Percentiles rank a stretch among this genome's conserved stretches.
These are phyloP conservation scores for Astreopora myriophthalma DNA, from an alignment of 64 coral and sea anemone species.

Conservation along the genomic window DNA sequence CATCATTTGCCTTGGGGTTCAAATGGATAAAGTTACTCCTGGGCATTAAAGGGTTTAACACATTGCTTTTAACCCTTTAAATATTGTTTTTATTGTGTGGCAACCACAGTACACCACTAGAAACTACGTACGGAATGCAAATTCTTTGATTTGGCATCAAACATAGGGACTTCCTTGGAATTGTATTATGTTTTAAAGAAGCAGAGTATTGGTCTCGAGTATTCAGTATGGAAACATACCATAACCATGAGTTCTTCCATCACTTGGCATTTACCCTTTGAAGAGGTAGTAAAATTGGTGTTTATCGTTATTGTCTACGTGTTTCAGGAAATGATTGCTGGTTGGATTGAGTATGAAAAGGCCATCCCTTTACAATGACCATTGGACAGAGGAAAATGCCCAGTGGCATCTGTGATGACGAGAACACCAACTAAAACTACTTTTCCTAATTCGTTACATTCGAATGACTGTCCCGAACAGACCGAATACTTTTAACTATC, in stretches of 20 bases:
- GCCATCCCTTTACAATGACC: background rate
- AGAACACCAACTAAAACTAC: too few species aligned
- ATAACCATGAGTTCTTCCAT: background rate
- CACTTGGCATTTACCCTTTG: background rate
- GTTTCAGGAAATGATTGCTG: background rate
- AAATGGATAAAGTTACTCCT: too few species aligned
- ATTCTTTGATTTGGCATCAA: background rate
- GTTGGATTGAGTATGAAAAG: conserved; percentile 2
- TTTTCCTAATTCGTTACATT: too few species aligned
- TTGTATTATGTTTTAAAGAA: background rate
- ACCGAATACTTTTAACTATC: too few species aligned
- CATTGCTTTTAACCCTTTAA: too few species aligned
- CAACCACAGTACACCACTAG: too few species aligned
- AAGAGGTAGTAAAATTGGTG: background rate
- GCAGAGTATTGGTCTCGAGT: background rate
- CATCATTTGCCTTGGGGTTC: too few species aligned
- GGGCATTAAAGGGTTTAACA: too few species aligned
- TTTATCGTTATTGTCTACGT: background rate
- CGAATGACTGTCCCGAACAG: too few species aligned
- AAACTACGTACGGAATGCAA: too few species aligned
- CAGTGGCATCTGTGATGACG: background rate
- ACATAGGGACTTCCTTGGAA: background rate
- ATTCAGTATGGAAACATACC: background rate
- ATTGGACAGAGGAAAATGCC: conserved; percentile 1
- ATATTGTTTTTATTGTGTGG: too few species aligned